These are phyloP conservation scores for Labeo catla DNA, from an alignment of 2,113 vertebrate species.

Conservation along the genomic window DNA sequence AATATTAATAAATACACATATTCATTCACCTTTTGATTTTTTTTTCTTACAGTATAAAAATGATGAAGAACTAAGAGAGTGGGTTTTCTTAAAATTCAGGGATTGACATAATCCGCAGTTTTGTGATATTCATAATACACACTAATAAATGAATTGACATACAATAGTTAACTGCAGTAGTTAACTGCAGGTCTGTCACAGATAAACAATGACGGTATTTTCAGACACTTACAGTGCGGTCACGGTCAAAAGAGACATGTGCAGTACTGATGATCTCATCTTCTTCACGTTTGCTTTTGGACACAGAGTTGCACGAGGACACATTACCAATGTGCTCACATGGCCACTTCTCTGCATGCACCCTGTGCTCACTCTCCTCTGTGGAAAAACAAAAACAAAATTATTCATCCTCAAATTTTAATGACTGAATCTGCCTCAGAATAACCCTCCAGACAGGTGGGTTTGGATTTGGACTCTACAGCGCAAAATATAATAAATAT, in stretches of 20 bases:
- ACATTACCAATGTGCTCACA: conserved; percentile 69
- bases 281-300: conserved; percentile 66
- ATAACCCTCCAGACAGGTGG: background rate
- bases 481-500: background rate
- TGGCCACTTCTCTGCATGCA: conserved; percentile 66
- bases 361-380: background rate
- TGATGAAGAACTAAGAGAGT: no score
- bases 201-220: background rate
- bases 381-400: conserved; percentile 16
- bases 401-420: background rate
- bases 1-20: background rate
- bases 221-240: conserved; percentile 58
- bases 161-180: background rate
- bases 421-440: background rate
- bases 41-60: no score
- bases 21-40: no score
- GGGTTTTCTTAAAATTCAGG: background rate
- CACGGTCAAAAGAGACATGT: conserved; percentile 30
- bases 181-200: background rate
- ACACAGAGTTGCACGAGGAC: conserved; percentile 57
- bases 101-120: background rate
- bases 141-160: background rate
- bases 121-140: background rate
- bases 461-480: conserved; percentile 6
- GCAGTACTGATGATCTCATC: conserved; percentile 61